Percentiles rank a stretch among this genome's conserved stretches.
phyloP scores from a whole-genome alignment of 2,797 vertebrate species.

The Aselliscus stoliczkanus region DNA sequence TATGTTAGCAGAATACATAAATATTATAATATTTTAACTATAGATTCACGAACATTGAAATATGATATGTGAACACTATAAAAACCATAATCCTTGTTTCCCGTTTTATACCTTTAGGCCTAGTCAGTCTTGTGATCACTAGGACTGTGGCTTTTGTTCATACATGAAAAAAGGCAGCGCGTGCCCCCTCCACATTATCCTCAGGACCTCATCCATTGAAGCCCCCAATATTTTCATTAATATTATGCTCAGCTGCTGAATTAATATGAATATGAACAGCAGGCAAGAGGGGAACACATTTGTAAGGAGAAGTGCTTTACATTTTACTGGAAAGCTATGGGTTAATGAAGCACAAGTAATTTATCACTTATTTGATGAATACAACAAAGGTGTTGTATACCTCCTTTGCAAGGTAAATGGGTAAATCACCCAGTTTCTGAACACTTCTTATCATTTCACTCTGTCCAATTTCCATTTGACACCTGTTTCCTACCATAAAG shows the following conservation, averaged over 20 bases:
- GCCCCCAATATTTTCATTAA: not conserved
- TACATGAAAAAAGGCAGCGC: constrained; percentile 43
- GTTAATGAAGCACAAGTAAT: not conserved
- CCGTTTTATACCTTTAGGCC: constrained; percentile 37
- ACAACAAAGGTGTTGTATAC: not conserved
- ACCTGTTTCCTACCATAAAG: not conserved
- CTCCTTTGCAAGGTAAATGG: not conserved
- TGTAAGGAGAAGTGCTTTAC: not conserved
- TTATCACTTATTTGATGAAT: not conserved
- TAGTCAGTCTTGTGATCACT: not conserved
- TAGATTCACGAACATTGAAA: constrained; percentile 48
- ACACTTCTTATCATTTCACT: not conserved
- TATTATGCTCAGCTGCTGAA: not conserved
- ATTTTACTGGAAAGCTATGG: not conserved
- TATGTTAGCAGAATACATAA: not conserved
- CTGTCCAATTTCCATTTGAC: not conserved
- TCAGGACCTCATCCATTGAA: not conserved
- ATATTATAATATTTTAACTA: constrained; percentile 4
- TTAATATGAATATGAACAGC: not conserved
- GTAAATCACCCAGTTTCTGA: not conserved
- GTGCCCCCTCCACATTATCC: not conserved
- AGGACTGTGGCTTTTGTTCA: constrained; percentile 66
- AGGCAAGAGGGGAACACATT: not conserved
- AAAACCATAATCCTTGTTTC: constrained; percentile 18
- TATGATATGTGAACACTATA: constrained; percentile 39